Evolutionary conservation across 2,113 vertebrate species (phyloP).

Genomic region (Xenopus tropicalis): DNA sequence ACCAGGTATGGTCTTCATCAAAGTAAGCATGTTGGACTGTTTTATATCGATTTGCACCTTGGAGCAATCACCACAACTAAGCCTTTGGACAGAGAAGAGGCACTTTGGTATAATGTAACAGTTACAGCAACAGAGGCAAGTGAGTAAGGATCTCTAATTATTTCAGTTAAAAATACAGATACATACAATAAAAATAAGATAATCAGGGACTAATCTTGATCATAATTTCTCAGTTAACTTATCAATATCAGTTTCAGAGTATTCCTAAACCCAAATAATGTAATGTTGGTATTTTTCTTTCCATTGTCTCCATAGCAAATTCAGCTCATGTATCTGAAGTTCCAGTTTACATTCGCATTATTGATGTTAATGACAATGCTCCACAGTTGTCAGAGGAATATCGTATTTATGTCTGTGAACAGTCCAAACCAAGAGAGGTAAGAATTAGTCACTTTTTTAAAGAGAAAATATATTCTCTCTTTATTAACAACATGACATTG

Average conservation of each 20-base stretch:
- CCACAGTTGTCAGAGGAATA: conserved; percentile 79
- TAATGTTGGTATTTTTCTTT: conserved; percentile 40
- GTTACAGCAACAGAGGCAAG: conserved; percentile 80
- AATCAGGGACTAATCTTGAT: no score
- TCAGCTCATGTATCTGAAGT: conserved; percentile 70
- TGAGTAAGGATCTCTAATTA: conserved; percentile 59
- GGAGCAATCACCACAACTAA: conserved; percentile 74
- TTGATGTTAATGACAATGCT: conserved; percentile 86
- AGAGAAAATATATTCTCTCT: neutral
- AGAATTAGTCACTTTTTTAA: conserved; percentile 24
- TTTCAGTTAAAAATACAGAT: no score
- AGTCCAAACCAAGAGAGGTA: conserved; percentile 79
- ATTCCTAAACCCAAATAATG: no score
- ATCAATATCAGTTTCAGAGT: no score
- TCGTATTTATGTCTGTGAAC: conserved; percentile 90
- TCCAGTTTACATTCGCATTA: conserved; percentile 77
- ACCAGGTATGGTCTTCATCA: conserved; percentile 79
- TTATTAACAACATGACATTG: conserved; percentile 33
- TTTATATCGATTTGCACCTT: conserved; percentile 77
- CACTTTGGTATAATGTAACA: conserved; percentile 84
- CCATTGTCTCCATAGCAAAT: conserved; percentile 65
- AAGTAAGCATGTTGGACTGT: conserved; percentile 58
- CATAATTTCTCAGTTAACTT: no score
- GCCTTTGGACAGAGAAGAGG: conserved; percentile 79
- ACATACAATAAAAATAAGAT: neutral